Base-by-base conservation (phyloP, 2,888 invertebrate genomes). In the Caenorhabditis sp. region DNA sequence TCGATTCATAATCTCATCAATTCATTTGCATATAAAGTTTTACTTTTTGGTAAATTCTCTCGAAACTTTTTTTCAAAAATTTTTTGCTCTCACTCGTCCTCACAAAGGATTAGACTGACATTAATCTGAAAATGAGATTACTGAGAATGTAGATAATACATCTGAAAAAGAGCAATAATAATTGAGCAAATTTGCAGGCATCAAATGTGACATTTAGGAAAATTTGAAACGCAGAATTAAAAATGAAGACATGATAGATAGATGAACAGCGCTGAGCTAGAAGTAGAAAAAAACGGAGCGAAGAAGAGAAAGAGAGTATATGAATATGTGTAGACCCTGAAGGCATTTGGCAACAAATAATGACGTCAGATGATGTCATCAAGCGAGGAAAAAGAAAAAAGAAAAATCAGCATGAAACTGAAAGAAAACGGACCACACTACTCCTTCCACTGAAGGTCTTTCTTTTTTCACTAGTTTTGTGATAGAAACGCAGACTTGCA, bases 301-400 rank as follows among this genome's bases (percentile, higher is more conserved):
- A 21, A 21, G 51, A 19, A 51, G 12, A 19, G 21, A 23, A 6
- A 51, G 51, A 51, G 43, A 43, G 43, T 43, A 43, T 43, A 43
- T 43, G 43, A 43, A 43, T 43, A 43, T 43, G 43, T 43, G 51
- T 51, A 51, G 51, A 19, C 51, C 51, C 23, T 51, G 51, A 51
- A 23, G 43, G 51, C 43, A 43, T 59, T 67, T 66, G 68, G 68
- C 68, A 68, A 68, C 68, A 68, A 59, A 68, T 64, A 58, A 55
- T 73, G 73, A 73, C 68, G 73, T 73, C 73, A 73, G 68, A 64
- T 73, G 68, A 73, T 67, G 68, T 68, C 61, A 57, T 55, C 73
- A 62, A 21, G 55, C 66, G 70, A 71, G 66, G 62, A 58, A 62
- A 58, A 65, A 61, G 65, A 61, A 37, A 65, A 64, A 51, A 53